Evolutionary conservation across 2,888 invertebrate species (phyloP).

Genomic region (Rhagonycha lutea): DNA sequence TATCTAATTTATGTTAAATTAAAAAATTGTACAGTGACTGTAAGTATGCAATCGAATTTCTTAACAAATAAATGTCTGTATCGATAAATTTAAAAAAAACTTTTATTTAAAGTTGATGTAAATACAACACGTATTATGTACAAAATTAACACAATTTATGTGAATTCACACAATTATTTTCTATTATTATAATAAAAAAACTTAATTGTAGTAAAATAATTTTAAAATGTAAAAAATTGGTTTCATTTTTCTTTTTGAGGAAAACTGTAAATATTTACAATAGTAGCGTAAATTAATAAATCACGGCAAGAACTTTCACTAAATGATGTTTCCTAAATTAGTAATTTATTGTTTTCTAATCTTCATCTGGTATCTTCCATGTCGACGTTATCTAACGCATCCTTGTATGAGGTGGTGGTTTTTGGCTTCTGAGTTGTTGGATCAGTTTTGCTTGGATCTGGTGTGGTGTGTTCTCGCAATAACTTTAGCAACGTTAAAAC

Average conservation of each 20-base stretch:
- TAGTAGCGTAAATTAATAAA: neutral
- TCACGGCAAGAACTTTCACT: slow-evolving; percentile 6
- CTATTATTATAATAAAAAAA: neutral
- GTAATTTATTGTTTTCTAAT: neutral
- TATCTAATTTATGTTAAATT: neutral
- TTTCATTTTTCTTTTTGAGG: neutral
- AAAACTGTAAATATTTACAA: neutral
- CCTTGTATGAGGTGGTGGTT: slow-evolving; percentile 36
- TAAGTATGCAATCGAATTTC: slow-evolving; percentile 11
- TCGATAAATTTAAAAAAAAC: slow-evolving; percentile 14
- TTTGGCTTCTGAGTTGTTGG: slow-evolving; percentile 23
- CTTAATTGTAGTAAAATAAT: neutral
- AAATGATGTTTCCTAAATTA: neutral
- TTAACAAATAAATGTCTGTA: slow-evolving; percentile 22
- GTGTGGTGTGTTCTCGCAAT: slow-evolving; percentile 17
- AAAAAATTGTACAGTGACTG: slow-evolving; percentile 2
- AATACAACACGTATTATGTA: slow-evolving; percentile 25
- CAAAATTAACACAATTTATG: slow-evolving; percentile 18
- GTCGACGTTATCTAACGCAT: slow-evolving; percentile 43
- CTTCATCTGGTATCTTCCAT: slow-evolving; percentile 22
- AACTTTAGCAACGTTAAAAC: slow-evolving; percentile 23
- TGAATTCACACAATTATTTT: slow-evolving; percentile 1
- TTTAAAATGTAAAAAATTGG: neutral
- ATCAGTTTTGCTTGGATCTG: slow-evolving; percentile 1
- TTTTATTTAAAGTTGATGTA: slow-evolving; percentile 19